These are phyloP conservation scores for Sander vitreus DNA, from an alignment of 2,113 vertebrate genomes.

Conservation along the genomic window DNA sequence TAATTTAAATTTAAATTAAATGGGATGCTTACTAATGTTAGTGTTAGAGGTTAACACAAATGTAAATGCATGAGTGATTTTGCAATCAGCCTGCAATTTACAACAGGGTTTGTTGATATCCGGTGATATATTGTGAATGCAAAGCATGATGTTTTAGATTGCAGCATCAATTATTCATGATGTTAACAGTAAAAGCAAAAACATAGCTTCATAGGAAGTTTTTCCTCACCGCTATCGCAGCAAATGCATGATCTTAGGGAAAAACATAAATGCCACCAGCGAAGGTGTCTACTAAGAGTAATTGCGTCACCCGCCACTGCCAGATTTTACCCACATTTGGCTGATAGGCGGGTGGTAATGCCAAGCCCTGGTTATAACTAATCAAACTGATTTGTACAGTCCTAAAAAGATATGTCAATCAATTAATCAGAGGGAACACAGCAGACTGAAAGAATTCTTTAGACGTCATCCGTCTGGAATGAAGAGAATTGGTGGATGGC, in stretches of 20 bases:
- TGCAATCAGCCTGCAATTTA: conserved; percentile 47
- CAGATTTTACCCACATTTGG: no score
- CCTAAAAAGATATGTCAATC: background rate
- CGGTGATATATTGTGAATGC: conserved; percentile 17
- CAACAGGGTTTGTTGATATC: conserved; percentile 30
- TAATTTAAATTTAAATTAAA: background rate
- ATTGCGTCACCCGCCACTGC: no score
- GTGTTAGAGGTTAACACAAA: conserved; percentile 13
- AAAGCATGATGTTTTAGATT: conserved; percentile 21
- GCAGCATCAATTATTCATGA: conserved; percentile 13
- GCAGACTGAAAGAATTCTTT: background rate
- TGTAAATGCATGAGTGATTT: conserved; percentile 33
- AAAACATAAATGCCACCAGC: no score
- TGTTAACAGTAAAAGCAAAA: conserved; percentile 4
- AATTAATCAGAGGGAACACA: conserved; percentile 4
- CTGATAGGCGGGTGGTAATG: no score
- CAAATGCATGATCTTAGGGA: no score
- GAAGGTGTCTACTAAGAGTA: no score
- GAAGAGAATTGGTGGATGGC: conserved; percentile 8
- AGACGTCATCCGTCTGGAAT: conserved; percentile 30
- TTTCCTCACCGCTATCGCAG: no score
- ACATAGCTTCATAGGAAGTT: background rate
- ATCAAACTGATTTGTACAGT: conserved; percentile 6
- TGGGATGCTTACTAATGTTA: background rate
- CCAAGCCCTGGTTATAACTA: background rate